A percentile compares a stretch with the other conserved stretches of the same genome.
These are phyloP conservation scores for Thalassophryne amazonica DNA, from an alignment of 2,797 vertebrate genomes.

Conservation along the genomic window DNA sequence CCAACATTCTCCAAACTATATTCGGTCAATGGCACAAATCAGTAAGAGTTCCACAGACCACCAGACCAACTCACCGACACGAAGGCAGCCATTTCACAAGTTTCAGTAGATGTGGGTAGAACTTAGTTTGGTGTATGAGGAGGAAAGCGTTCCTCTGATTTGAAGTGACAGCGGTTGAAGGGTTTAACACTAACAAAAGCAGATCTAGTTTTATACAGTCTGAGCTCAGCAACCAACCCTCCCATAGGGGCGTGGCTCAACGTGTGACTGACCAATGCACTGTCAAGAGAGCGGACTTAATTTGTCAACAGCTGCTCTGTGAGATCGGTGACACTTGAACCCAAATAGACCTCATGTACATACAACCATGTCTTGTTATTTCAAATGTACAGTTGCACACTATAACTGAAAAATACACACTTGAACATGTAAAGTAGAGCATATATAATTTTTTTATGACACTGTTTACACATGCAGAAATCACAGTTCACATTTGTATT, in stretches of 20 bases:
- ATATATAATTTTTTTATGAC: not conserved
- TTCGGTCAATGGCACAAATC: slow-evolving; percentile 2
- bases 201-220: slow-evolving; percentile 63
- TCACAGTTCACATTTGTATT: too few species aligned
- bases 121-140: slow-evolving; percentile 27
- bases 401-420: not conserved
- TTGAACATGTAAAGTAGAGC: too few species aligned
- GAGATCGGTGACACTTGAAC: not conserved
- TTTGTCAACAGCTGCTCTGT: too few species aligned
- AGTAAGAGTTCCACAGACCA: slow-evolving; percentile 17
- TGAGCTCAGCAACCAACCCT: slow-evolving; percentile 43
- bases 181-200: slow-evolving; percentile 61
- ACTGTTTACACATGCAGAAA: too few species aligned
- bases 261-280: slow-evolving; percentile 45
- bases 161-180: slow-evolving; percentile 9
- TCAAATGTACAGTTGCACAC: too few species aligned
- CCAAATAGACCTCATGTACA: slow-evolving; percentile 9
- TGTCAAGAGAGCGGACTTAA: slow-evolving; percentile 1
- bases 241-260: slow-evolving; percentile 58
- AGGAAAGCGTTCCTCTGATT: slow-evolving; percentile 15
- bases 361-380: not conserved
- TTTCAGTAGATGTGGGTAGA: slow-evolving; percentile 27
- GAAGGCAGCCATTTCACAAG: slow-evolving; percentile 78
- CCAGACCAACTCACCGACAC: slow-evolving; percentile 79
- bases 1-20: not conserved